phyloP scores from a whole-genome alignment of 2,113 vertebrate genomes.

The Myiozetetes cayanensis region DNA sequence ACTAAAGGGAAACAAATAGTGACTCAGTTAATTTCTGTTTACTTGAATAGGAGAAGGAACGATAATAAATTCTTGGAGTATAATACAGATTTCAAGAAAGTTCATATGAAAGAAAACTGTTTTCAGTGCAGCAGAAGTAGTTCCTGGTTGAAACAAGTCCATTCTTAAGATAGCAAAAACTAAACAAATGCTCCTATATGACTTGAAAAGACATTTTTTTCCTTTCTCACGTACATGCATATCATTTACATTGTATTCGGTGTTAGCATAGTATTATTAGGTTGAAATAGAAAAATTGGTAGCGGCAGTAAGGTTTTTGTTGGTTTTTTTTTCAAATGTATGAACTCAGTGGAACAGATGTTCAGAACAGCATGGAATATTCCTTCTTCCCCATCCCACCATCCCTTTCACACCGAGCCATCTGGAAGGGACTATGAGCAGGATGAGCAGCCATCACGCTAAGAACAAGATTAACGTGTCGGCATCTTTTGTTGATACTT shows the following conservation, averaged over 20 bases:
- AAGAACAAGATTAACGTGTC: conserved; percentile 76
- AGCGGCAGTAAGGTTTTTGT: not conserved
- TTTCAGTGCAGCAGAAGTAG: not conserved
- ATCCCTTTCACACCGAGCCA: conserved; percentile 8
- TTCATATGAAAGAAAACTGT: not conserved
- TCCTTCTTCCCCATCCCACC: not conserved
- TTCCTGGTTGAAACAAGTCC: not conserved
- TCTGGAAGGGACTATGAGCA: conserved; percentile 38
- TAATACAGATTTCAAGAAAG: not conserved
- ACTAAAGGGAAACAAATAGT: not conserved
- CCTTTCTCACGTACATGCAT: not conserved
- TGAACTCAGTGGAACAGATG: conserved; percentile 19
- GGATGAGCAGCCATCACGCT: conserved; percentile 29
- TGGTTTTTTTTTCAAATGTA: not conserved
- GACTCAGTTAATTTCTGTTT: not conserved
- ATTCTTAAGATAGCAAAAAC: not conserved
- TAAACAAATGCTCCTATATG: not conserved
- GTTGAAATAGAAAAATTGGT: not conserved
- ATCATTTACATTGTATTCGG: not conserved
- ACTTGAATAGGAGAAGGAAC: not conserved
- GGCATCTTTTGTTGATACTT: conserved; percentile 76
- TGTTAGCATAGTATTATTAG: not conserved
- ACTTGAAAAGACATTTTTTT: not conserved
- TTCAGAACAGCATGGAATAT: conserved; percentile 25
- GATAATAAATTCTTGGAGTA: not conserved